phyloP scores from a whole-genome alignment of 2,888 invertebrate species.

The Hymenopus coronatus region DNA sequence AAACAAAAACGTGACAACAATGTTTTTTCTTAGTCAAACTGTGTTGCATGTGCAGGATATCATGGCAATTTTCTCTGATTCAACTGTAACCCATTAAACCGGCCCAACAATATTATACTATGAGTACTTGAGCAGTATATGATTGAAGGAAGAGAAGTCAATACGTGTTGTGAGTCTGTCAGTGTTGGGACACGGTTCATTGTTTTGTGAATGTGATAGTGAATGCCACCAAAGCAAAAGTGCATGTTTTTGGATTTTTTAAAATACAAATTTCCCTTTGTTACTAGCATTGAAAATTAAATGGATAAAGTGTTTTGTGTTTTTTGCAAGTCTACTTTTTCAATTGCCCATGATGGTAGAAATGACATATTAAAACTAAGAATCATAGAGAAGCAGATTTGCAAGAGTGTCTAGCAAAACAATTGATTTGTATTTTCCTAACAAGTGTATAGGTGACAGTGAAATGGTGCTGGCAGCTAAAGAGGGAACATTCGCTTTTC shows the following conservation, averaged over 20 bases:
- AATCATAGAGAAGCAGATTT: not conserved
- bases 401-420: not conserved
- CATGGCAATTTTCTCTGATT: too few species aligned
- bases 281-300: not conserved
- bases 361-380: not conserved
- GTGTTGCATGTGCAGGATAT: too few species aligned
- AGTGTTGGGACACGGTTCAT: too few species aligned
- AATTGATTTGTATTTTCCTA: not conserved
- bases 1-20: too few species aligned
- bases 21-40: too few species aligned
- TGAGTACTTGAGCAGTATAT: too few species aligned
- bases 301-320: not conserved
- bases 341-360: not conserved
- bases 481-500: not conserved
- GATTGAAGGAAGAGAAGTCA: too few species aligned
- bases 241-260: not conserved
- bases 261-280: not conserved
- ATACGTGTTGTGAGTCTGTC: too few species aligned
- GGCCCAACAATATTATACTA: too few species aligned
- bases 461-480: not conserved
- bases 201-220: too few species aligned
- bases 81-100: too few species aligned
- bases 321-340: not conserved
- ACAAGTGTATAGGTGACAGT: not conserved
- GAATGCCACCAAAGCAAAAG: not conserved